These are phyloP conservation scores for Triops longicaudatus DNA, from an alignment of 1,140 invertebrate genomes.

Conservation along the genomic window DNA sequence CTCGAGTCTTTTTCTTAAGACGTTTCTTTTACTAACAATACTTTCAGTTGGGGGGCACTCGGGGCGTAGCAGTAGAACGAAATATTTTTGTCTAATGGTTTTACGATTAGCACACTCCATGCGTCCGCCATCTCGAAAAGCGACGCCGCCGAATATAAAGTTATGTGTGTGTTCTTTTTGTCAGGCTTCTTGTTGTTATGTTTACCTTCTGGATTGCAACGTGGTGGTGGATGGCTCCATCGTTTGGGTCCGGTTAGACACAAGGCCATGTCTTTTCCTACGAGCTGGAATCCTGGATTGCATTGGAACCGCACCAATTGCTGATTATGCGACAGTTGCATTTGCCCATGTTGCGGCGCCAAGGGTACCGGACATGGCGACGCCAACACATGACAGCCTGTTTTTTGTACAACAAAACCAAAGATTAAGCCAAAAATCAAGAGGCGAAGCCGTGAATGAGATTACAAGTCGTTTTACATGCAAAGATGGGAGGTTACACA, in stretches of 20 bases:
- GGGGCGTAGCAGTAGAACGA: too few relatives aligned
- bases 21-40: too few relatives aligned
- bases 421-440: not conserved
- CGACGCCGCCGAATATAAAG: not conserved
- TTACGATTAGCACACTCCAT: too few relatives aligned
- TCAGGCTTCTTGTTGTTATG: too few relatives aligned
- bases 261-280: slow-evolving; percentile 1
- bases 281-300: slow-evolving; percentile 1
- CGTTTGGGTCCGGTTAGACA: not conserved
- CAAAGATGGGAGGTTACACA: not conserved
- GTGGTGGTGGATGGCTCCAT: slow-evolving; percentile 4
- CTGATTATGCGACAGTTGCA: slow-evolving; percentile 4
- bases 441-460: not conserved
- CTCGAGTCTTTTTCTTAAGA: too few relatives aligned
- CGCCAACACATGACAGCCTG: not conserved
- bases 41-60: too few relatives aligned
- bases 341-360: not conserved
- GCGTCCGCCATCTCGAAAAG: not conserved
- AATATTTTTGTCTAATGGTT: too few relatives aligned
- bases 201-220: not conserved
- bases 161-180: not conserved
- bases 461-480: slow-evolving; percentile 15
- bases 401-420: not conserved
- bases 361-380: not conserved
- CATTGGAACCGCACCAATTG: slow-evolving; percentile 10